phyloP scores from a whole-genome alignment of 2,113 vertebrate genomes.

The Toxotes jaculatrix region DNA sequence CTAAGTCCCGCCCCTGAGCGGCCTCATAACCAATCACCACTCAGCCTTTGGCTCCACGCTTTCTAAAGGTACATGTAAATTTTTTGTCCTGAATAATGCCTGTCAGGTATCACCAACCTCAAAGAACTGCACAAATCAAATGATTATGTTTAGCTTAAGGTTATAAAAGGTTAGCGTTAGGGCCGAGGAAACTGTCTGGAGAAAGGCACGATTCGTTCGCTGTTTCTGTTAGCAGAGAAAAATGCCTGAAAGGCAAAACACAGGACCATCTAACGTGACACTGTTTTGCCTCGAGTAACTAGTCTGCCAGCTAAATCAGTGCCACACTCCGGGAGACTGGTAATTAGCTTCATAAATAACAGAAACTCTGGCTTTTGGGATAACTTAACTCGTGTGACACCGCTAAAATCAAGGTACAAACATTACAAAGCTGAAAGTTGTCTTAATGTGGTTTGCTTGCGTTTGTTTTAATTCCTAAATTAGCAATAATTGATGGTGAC shows the following conservation, averaged over 20 bases:
- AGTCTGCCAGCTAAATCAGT: conserved; percentile 50
- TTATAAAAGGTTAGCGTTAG: accelerated
- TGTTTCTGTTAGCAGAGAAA: background rate
- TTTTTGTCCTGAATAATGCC: accelerated
- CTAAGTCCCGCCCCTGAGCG: conserved; percentile 48
- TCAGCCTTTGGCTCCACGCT: background rate
- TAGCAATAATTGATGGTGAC: background rate
- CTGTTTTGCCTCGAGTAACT: background rate
- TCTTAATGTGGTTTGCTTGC: background rate
- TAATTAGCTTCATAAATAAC: conserved; percentile 36
- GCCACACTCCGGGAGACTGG: background rate
- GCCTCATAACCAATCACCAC: conserved; percentile 68
- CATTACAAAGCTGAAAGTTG: background rate
- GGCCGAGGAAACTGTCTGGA: accelerated
- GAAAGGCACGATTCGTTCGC: accelerated
- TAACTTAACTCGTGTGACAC: background rate
- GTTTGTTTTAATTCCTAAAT: background rate
- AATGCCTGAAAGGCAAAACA: conserved; percentile 31
- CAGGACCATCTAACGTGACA: accelerated
- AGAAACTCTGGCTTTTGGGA: background rate
- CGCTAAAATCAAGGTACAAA: background rate
- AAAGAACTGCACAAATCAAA: background rate
- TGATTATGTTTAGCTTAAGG: accelerated
- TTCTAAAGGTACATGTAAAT: accelerated
- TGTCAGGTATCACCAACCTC: conserved; percentile 4